phyloP scores from a whole-genome alignment of 2,797 vertebrate species.

The Premnoplex brunnescens region DNA sequence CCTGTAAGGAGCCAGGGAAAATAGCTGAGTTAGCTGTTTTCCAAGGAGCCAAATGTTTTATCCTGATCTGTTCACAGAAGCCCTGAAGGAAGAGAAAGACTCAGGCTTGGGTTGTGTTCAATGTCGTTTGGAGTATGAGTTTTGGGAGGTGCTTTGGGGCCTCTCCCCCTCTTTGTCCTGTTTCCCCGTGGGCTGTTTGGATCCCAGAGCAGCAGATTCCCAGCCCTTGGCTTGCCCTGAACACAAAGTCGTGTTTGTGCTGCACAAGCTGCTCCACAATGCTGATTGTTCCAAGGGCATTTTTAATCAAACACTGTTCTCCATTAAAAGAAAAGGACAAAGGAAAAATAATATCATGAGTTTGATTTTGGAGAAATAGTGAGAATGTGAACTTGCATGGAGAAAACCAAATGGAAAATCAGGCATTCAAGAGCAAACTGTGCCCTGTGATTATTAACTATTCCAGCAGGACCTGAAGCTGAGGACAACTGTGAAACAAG shows the following conservation, averaged over 20 bases:
- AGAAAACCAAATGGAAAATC: neutral
- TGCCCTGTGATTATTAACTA: neutral
- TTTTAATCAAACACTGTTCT: neutral
- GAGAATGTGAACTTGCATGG: neutral
- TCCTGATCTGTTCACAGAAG: neutral
- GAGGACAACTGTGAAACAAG: neutral
- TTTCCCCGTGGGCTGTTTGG: neutral
- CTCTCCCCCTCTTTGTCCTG: neutral
- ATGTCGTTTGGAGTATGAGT: neutral
- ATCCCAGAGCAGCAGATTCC: neutral
- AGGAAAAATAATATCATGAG: neutral
- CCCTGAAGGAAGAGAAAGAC: neutral
- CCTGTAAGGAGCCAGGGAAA: neutral
- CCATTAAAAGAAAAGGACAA: neutral
- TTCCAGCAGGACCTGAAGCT: neutral
- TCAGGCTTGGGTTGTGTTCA: neutral
- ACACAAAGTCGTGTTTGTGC: constrained; percentile 44
- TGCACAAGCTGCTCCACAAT: constrained; percentile 13
- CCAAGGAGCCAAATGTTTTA: neutral
- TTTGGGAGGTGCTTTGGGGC: neutral
- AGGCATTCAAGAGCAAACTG: neutral
- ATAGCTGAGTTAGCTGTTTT: neutral
- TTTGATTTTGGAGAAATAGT: neutral
- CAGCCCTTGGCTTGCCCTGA: neutral
- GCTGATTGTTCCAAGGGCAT: constrained; percentile 27